Evolutionary conservation across 2,113 vertebrate species (phyloP).

Genomic region (Erythrocercus mccallii): DNA sequence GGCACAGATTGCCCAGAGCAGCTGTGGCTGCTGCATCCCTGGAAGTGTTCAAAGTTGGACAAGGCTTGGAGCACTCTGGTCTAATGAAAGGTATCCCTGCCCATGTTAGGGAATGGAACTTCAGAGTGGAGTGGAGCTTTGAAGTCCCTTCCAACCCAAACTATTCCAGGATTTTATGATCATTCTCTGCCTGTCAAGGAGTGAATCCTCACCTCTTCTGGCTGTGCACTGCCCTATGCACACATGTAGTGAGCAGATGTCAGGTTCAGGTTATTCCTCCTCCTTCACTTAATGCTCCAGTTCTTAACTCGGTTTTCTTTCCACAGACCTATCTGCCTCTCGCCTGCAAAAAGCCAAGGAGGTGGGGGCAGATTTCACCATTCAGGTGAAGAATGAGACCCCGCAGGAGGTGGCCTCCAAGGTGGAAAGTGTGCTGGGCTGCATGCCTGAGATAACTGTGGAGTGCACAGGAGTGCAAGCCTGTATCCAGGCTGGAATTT

Average conservation of each 20-base stretch:
- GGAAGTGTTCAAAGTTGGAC: not conserved
- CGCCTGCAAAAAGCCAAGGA: constrained; percentile 87
- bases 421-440: constrained; percentile 79
- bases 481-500: constrained; percentile 88
- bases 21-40: not conserved
- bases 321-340: constrained; percentile 80
- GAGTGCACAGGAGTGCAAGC: constrained; percentile 88
- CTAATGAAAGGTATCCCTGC: not conserved
- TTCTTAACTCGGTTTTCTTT: not conserved
- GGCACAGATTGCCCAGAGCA: not conserved
- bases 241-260: not conserved
- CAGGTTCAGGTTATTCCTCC: not conserved
- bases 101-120: no score
- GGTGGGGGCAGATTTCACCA: constrained; percentile 83
- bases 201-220: not conserved
- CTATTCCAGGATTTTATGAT: not conserved
- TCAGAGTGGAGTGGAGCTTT: not conserved
- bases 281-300: not conserved
- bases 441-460: constrained; percentile 84
- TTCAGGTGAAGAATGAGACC: constrained; percentile 74
- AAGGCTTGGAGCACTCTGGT: not conserved
- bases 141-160: not conserved
- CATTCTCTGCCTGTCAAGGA: not conserved
- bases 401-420: constrained; percentile 77
- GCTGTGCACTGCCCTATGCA: not conserved